A percentile compares a stretch with the other conserved stretches of the same genome.
Conservation (phyloP, 2,797 vertebrate species). For the Bryconaethiops microstoma region DNA sequence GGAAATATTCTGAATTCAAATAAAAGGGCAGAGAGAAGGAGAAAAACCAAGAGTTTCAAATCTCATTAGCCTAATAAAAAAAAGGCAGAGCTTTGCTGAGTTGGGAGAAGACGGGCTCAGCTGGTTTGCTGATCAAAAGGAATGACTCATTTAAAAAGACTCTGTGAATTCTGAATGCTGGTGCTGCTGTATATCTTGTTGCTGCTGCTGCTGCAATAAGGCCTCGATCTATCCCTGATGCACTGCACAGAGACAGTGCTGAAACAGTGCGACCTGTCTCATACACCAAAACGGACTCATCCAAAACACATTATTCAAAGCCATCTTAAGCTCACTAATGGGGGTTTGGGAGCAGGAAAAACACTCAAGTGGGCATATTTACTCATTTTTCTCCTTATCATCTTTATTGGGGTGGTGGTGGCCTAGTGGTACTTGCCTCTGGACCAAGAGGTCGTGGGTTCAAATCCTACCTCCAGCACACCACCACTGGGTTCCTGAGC, state of each 20-base stretch:
- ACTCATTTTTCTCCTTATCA: too few relatives aligned
- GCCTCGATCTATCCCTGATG: not conserved
- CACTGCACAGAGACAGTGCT: constrained; percentile 10
- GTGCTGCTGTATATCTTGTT: not conserved
- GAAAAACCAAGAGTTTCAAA: constrained; percentile 47
- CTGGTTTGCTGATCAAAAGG: constrained; percentile 67
- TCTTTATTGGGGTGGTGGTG: too few relatives aligned
- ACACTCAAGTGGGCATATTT: not conserved
- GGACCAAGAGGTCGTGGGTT: too few relatives aligned
- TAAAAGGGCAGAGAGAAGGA: constrained; percentile 19
- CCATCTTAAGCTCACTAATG: not conserved
- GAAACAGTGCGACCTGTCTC: not conserved
- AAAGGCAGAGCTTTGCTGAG: constrained; percentile 49
- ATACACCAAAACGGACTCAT: too few relatives aligned
- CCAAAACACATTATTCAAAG: too few relatives aligned
- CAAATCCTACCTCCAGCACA: too few relatives aligned
- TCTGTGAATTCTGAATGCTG: constrained; percentile 31
- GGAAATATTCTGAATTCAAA: constrained; percentile 45
- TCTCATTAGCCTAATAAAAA: constrained; percentile 65
- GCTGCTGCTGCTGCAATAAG: not conserved
- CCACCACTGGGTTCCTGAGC: too few relatives aligned
- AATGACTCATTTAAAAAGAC: constrained; percentile 59
- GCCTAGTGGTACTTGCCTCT: too few relatives aligned
- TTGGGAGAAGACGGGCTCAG: constrained; percentile 58
- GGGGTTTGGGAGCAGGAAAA: constrained; percentile 27